These are phyloP conservation scores for Grus americana DNA, from an alignment of 2,113 vertebrate genomes.

Conservation along the genomic window DNA sequence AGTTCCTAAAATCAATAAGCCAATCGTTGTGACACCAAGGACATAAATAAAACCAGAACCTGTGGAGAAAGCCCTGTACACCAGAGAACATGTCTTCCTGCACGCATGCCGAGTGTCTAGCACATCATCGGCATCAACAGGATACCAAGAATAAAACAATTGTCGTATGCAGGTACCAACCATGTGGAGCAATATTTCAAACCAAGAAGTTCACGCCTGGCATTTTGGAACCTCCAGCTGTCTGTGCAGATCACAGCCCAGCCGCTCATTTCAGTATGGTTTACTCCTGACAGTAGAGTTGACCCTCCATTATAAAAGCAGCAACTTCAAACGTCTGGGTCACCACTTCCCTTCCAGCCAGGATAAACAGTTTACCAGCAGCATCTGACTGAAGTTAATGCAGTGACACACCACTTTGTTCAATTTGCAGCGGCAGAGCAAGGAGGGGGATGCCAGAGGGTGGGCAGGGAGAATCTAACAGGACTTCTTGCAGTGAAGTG, in stretches of 20 bases:
- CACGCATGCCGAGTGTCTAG: background rate
- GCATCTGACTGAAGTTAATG: background rate
- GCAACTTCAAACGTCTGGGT: background rate
- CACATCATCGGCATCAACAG: background rate
- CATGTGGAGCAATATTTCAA: background rate
- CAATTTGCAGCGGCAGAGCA: accelerated
- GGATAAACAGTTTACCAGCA: background rate
- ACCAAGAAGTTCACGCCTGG: background rate
- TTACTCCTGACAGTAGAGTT: background rate
- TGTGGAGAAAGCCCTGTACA: background rate
- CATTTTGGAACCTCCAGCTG: background rate
- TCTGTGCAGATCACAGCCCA: background rate
- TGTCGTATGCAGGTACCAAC: accelerated
- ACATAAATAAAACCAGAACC: background rate
- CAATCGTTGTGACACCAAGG: background rate
- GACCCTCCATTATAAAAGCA: background rate
- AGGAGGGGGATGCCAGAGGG: background rate
- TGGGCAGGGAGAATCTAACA: background rate
- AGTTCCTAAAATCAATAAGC: background rate
- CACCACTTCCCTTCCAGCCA: background rate
- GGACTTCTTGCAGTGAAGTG: background rate
- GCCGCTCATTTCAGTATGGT: background rate
- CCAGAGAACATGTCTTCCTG: background rate
- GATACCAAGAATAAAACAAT: background rate
- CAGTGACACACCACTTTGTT: background rate